Conservation (phyloP, 2,888 invertebrate species). For the Herminia tarsipennalis region DNA sequence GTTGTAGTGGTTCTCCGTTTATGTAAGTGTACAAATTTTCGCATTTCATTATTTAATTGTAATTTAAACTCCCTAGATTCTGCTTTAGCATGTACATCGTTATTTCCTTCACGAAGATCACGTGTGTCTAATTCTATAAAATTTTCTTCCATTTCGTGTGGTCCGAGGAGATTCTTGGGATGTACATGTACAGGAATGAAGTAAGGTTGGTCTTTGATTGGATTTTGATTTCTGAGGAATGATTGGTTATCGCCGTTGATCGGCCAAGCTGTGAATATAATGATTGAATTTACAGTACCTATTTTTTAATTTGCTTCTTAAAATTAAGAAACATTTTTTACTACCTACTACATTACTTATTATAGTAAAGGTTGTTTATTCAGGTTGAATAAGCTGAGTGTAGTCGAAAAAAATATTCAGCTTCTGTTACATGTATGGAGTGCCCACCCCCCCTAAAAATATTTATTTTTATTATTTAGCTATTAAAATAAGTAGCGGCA, state of each 20-base stretch:
- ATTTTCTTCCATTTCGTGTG: conserved; percentile 36
- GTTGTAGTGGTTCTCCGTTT: not conserved
- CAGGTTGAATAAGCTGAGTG: no score
- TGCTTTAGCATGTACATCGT: not conserved
- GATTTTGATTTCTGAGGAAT: conserved; percentile 10
- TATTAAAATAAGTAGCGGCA: no score
- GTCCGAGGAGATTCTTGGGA: conserved; percentile 57
- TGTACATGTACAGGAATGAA: conserved; percentile 52
- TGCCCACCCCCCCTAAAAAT: no score
- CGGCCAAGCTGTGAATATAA: conserved; percentile 1
- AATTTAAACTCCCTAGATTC: not conserved
- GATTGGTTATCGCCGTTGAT: conserved; percentile 30
- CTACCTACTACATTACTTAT: no score
- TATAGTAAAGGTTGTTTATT: no score
- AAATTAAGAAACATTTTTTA: no score
- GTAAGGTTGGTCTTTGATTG: conserved; percentile 46
- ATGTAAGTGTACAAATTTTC: no score
- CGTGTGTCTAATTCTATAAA: conserved; percentile 3
- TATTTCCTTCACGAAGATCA: not conserved
- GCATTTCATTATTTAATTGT: not conserved
- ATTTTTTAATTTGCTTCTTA: no score
- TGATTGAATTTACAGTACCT: not conserved
- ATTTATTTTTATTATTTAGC: no score
- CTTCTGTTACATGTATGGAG: no score
- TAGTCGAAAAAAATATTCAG: no score